Evolutionary conservation across 2,797 vertebrate species (phyloP).

Genomic region (Tympanoctomys barrerae): DNA sequence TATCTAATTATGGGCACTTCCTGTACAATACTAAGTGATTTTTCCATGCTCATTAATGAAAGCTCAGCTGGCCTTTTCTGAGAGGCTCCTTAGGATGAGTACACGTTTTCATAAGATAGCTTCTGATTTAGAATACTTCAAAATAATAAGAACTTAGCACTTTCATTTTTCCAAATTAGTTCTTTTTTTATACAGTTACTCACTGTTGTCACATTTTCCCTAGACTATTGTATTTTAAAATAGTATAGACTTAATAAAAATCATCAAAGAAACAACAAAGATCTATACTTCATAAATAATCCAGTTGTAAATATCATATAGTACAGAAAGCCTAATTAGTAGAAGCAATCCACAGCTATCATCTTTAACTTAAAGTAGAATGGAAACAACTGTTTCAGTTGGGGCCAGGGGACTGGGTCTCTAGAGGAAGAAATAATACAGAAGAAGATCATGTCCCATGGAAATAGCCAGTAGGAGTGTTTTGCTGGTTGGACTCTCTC

Average conservation of each 20-base stretch:
- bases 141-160: background rate
- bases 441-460: background rate
- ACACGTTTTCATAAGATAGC: background rate
- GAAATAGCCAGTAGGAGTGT: background rate
- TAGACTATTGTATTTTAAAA: conserved; percentile 1
- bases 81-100: background rate
- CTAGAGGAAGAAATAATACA: background rate
- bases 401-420: conserved; percentile 54
- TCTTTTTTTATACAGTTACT: background rate
- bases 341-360: conserved; percentile 27
- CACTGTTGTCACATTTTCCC: background rate
- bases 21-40: background rate
- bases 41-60: conserved; percentile 28
- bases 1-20: conserved; percentile 26
- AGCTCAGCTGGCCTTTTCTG: background rate
- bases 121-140: background rate
- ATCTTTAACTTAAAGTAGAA: conserved; percentile 42
- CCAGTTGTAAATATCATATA: conserved; percentile 20
- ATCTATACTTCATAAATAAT: background rate
- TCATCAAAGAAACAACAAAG: conserved; percentile 40
- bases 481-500: background rate
- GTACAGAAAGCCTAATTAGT: conserved; percentile 34
- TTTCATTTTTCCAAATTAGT: conserved; percentile 66
- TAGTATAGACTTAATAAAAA: conserved; percentile 27
- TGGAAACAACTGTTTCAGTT: conserved; percentile 73